Conservation (phyloP, 2,113 vertebrate species). For the Eidolon helvum region DNA sequence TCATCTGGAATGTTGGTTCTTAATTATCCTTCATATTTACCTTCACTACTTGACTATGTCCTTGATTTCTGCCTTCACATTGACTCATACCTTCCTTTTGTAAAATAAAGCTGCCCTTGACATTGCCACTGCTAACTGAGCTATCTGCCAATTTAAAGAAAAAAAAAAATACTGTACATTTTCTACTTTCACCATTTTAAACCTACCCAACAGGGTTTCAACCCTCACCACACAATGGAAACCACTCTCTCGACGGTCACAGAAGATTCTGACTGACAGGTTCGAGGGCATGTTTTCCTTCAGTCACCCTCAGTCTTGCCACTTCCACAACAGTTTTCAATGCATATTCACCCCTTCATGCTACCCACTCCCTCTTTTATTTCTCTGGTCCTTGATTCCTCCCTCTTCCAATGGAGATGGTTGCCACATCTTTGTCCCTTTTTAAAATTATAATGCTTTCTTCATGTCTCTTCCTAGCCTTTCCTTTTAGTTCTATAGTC, state of each 20-base stretch:
- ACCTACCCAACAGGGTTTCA: neutral
- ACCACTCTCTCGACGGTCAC: neutral
- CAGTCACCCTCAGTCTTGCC: neutral
- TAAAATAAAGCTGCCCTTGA: neutral
- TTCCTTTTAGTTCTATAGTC: neutral
- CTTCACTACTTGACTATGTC: neutral
- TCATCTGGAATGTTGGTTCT: neutral
- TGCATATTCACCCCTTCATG: rapidly evolving
- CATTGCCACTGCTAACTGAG: neutral
- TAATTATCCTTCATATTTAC: neutral
- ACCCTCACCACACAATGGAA: neutral
- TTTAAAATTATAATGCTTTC: neutral
- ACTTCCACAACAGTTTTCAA: neutral
- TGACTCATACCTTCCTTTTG: neutral
- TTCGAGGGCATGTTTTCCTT: neutral
- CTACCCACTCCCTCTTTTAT: neutral
- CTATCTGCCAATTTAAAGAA: neutral
- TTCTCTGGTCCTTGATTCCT: neutral
- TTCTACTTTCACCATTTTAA: neutral
- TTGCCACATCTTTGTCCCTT: neutral
- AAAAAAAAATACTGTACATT: neutral
- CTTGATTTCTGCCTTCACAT: conserved; percentile 16
- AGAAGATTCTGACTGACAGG: neutral
- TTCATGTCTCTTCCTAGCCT: neutral
- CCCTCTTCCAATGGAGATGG: rapidly evolving